Evolutionary conservation across 92 coral and sea anemone species (phyloP), one percentile per base, ranked within the genome.

Genomic region (Zoanthus solanderi): DNA sequence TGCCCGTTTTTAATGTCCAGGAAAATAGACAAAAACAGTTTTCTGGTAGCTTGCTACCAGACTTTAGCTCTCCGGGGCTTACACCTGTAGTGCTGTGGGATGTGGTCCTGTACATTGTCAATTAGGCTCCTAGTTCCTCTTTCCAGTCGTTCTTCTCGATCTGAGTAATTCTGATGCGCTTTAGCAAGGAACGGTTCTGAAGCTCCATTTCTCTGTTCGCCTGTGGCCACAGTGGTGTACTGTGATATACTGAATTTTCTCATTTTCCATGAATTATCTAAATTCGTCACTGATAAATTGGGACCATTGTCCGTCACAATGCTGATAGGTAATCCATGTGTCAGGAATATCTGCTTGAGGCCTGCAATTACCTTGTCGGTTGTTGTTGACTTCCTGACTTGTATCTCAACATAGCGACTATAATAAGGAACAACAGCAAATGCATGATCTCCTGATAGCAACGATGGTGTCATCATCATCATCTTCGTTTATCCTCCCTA

Each of bases 361-460:
- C 90, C 47, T 44, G 28, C 88, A 75, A 87, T 78, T 76, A 92
- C 65, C 84, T 87, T 83, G 45, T 78, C 86, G 50, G 93, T 34
- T 0, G 84, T 86, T 16, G 92, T 91, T 14, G 90, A 90, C 63
- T 77, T 84, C 78, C 85, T 31, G 44, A 93, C 84, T n/a, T 67
- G 73, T 66, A 91, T 67, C 54, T 93, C 96, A 45, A 91, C 77
- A 65, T 72, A 91, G 4, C 94, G 94, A 61, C 92, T 90, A 84
- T 91, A 93, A 75, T 93, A 93, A 84, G 85, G 94, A n/a, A 93
- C 90, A 13, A 83, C 86, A 6, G 79, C 92, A 83, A 93, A 76
- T 5, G 72, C 57, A 63, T 91, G 82, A 32, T 93, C 88, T 46
- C 93, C 95, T 61, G 90, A 67, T 37, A 91, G 89, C 31, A 93